phyloP scores from a whole-genome alignment of 35 echinoderm and acorn worm species.

The Eucidaris tribuloides region DNA sequence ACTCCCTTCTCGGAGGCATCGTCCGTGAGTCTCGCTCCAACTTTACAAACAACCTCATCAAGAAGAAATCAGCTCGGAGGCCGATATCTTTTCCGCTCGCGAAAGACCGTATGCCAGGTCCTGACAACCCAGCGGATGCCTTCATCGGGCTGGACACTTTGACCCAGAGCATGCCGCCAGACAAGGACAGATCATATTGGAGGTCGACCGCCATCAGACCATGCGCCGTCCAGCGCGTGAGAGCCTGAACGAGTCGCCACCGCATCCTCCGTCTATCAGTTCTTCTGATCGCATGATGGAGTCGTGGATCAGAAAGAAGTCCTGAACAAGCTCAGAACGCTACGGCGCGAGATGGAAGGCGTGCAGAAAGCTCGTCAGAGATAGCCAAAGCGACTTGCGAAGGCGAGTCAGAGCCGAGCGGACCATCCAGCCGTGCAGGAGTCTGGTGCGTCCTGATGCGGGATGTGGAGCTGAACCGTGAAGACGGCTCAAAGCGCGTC shows the following conservation, averaged over 20 bases:
- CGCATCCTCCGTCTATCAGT: conserved; percentile 71
- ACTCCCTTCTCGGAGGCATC: conserved; percentile 85
- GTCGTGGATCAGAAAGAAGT: conserved; percentile 98
- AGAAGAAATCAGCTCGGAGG: conserved; percentile 93
- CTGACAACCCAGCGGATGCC: conserved; percentile 85
- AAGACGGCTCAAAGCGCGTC: conserved; percentile 80
- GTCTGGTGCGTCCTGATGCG: conserved; percentile 52
- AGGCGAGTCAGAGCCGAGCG: conserved; percentile 87
- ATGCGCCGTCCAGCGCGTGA: conserved; percentile 66
- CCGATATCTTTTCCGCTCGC: conserved; percentile 91
- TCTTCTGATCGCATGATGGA: conserved; percentile 99
- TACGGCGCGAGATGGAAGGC: conserved; percentile 97
- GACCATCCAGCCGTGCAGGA: conserved; percentile 69
- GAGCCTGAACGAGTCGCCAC: conserved; percentile 91
- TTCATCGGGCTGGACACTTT: conserved; percentile 94
- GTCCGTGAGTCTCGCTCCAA: conserved; percentile 90
- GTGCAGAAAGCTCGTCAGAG: conserved; percentile 98
- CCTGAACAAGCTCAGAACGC: conserved; percentile 94
- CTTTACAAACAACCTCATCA: conserved; percentile 89
- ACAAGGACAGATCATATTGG: conserved; percentile 85
- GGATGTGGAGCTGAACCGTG: conserved; percentile 64
- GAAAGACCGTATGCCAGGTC: conserved; percentile 90
- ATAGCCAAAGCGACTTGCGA: conserved; percentile 90
- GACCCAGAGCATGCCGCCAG: conserved; percentile 65
- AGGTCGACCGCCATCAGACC: conserved; percentile 60